A percentile compares a stretch with the other conserved stretches of the same genome.
phyloP scores from a whole-genome alignment of 2,888 invertebrate genomes.

The Drosophila nigricruria region DNA sequence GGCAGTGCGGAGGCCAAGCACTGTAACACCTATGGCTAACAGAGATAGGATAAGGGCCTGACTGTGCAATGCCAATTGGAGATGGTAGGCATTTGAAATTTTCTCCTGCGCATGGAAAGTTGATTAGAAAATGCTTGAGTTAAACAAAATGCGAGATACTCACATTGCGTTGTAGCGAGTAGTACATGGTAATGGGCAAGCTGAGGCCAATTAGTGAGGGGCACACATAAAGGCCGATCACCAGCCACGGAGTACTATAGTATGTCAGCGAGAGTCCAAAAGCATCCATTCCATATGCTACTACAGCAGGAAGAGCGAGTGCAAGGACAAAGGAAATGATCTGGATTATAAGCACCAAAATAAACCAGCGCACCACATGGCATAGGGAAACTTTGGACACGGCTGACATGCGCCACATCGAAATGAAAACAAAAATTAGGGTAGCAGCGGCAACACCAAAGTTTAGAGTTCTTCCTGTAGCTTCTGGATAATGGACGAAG shows the following conservation, averaged over 20 bases:
- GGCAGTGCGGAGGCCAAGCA: conserved; percentile 70
- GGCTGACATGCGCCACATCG: conserved; percentile 73
- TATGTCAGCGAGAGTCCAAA: conserved; percentile 86
- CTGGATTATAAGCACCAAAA: conserved; percentile 42
- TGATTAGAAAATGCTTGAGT: background rate
- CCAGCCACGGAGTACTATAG: conserved; percentile 87
- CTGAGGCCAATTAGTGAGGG: conserved; percentile 82
- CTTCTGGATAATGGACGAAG: conserved; percentile 88
- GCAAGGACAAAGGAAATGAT: conserved; percentile 76
- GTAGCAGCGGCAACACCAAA: conserved; percentile 80
- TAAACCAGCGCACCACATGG: conserved; percentile 62
- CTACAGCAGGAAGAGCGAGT: conserved; percentile 74
- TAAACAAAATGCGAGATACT: conserved; percentile 22
- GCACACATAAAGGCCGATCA: conserved; percentile 84
- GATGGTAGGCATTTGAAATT: conserved; percentile 65
- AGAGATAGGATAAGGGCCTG: conserved; percentile 77
- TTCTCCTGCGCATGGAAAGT: conserved; percentile 58
- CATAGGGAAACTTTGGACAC: conserved; percentile 39
- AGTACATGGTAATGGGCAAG: conserved; percentile 75
- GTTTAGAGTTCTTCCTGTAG: conserved; percentile 83
- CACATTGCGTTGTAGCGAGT: conserved; percentile 73
- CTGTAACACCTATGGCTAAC: conserved; percentile 62
- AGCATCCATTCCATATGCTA: conserved; percentile 84
- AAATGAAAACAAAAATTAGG: conserved; percentile 75
- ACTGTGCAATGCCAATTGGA: conserved; percentile 81